These are phyloP conservation scores for Ctenoplectra terminalis DNA, from an alignment of 1,140 invertebrate species.

Conservation along the genomic window DNA sequence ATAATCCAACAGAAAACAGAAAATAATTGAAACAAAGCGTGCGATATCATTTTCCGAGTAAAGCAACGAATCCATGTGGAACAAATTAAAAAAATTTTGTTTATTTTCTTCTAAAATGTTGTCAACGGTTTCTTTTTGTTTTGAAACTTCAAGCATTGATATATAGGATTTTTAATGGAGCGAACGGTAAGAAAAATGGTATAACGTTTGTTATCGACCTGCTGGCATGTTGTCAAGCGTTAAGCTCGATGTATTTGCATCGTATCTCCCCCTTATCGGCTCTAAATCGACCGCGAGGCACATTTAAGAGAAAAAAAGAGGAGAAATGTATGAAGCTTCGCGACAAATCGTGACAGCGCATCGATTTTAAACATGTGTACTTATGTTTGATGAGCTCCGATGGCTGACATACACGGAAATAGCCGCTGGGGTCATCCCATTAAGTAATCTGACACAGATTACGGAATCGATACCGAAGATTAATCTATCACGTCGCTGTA, in stretches of 20 bases:
- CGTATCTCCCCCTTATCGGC: background rate
- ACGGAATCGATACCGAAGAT: constrained; percentile 38
- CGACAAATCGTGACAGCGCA: background rate
- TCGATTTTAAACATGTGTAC: constrained; percentile 28
- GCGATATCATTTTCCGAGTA: background rate
- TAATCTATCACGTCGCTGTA: constrained; percentile 8
- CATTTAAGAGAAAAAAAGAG: background rate
- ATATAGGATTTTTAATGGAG: background rate
- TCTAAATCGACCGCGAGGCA: background rate
- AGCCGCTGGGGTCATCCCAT: constrained; percentile 31
- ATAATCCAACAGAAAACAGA: background rate
- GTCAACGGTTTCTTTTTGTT: too few species aligned
- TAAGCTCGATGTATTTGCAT: background rate
- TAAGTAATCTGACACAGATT: constrained; percentile 50
- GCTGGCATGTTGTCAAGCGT: constrained; percentile 1
- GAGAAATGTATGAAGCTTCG: background rate
- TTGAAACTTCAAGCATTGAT: background rate
- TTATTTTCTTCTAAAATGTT: too few species aligned
- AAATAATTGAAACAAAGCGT: background rate
- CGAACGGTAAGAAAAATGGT: background rate
- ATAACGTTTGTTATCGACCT: constrained; percentile 3
- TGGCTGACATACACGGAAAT: constrained; percentile 38
- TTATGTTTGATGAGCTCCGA: constrained; percentile 24
- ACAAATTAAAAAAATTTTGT: too few species aligned
- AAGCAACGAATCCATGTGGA: background rate